phyloP scores from a whole-genome alignment of 2,113 vertebrate species.

The Dasyornis broadbenti region DNA sequence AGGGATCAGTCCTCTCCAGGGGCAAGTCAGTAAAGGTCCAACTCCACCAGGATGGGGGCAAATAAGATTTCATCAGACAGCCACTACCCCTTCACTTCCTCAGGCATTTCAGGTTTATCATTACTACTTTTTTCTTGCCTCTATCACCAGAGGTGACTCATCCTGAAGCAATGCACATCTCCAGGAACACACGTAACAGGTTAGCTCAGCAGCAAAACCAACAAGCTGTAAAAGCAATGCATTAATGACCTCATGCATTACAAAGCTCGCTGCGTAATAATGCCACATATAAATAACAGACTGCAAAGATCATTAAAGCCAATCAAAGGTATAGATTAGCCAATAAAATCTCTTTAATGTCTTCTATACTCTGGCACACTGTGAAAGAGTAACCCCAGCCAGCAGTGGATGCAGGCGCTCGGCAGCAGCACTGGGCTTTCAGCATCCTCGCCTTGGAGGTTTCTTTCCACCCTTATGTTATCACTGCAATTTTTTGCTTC shows the following conservation, averaged over 20 bases:
- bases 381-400: background rate
- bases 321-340: constrained; percentile 43
- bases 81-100: rapidly evolving
- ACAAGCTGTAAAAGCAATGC: background rate
- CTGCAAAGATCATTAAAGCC: constrained; percentile 34
- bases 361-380: background rate
- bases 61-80: background rate
- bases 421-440: rapidly evolving
- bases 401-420: background rate
- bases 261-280: background rate
- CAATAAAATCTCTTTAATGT: background rate
- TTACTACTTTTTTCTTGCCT: background rate
- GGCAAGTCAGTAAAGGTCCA: background rate
- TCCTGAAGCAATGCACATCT: background rate
- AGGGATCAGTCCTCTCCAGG: background rate
- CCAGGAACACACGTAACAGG: background rate
- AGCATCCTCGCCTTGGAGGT: background rate
- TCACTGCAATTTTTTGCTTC: rapidly evolving
- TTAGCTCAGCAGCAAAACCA: constrained; percentile 10
- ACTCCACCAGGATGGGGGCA: background rate
- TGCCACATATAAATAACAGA: background rate
- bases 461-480: background rate
- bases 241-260: background rate
- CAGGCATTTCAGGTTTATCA: background rate
- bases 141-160: background rate